These are phyloP conservation scores for Taurulus bubalis DNA, from an alignment of 2,113 vertebrate genomes.

Conservation along the genomic window DNA sequence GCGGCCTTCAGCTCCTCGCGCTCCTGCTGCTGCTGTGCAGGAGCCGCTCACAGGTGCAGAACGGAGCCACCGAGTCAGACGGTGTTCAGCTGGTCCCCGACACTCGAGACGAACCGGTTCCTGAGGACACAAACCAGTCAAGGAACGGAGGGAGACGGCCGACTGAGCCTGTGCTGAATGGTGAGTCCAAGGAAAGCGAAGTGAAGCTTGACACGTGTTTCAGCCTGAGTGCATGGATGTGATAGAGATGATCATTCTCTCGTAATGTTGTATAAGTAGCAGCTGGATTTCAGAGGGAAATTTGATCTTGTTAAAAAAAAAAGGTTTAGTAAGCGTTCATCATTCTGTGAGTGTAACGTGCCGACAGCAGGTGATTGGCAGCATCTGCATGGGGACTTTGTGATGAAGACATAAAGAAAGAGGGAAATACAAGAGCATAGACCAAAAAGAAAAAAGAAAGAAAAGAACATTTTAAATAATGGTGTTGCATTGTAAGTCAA, in stretches of 20 bases:
- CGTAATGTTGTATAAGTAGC: neutral
- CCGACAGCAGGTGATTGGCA: neutral
- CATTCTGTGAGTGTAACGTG: too few species aligned
- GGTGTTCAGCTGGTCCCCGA: neutral
- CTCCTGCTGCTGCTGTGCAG: slow-evolving; percentile 63
- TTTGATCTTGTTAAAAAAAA: neutral
- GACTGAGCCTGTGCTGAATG: slow-evolving; percentile 25
- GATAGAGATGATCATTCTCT: neutral
- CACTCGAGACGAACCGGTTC: slow-evolving; percentile 11
- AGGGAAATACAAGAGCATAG: too few species aligned
- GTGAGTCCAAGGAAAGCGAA: slow-evolving; percentile 53
- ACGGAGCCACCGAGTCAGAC: slow-evolving; percentile 74
- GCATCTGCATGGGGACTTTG: neutral
- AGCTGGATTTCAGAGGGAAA: neutral
- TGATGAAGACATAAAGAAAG: too few species aligned
- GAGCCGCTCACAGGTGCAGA: slow-evolving; percentile 65
- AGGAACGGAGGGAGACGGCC: slow-evolving; percentile 68
- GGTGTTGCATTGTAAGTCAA: too few species aligned
- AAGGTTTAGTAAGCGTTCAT: neutral
- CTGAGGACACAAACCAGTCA: slow-evolving; percentile 74
- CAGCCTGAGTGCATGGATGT: neutral
- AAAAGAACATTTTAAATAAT: too few species aligned
- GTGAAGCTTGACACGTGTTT: too few species aligned
- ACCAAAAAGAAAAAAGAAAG: too few species aligned
- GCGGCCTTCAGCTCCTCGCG: slow-evolving; percentile 37